These are phyloP conservation scores for Pardosa pseudoannulata DNA, from an alignment of 2,888 invertebrate species.

Conservation along the genomic window DNA sequence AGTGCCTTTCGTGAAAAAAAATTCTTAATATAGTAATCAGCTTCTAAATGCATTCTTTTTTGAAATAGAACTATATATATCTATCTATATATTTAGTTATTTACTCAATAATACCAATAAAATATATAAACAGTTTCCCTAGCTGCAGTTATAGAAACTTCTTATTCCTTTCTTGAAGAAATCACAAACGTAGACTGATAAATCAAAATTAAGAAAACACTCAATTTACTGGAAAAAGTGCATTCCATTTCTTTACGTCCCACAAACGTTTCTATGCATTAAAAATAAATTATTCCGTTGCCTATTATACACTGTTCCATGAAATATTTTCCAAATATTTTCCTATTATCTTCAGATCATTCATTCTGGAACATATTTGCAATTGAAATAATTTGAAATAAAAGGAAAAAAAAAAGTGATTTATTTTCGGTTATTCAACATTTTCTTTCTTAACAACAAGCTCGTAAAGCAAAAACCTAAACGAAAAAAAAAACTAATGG, in stretches of 20 bases:
- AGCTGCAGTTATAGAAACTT: too few relatives aligned
- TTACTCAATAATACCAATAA: too few relatives aligned
- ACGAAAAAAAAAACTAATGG: not conserved
- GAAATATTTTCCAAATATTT: not conserved
- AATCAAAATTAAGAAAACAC: conserved; percentile 6
- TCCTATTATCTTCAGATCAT: conserved; percentile 1
- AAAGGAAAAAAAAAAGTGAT: not conserved
- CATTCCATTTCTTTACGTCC: not conserved
- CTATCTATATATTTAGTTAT: too few relatives aligned
- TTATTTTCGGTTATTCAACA: not conserved
- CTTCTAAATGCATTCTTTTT: too few relatives aligned
- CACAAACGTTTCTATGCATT: not conserved
- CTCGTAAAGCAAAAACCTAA: not conserved
- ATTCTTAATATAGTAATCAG: too few relatives aligned
- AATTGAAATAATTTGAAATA: not conserved
- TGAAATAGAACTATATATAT: too few relatives aligned
- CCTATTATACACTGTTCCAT: not conserved
- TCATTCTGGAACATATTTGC: conserved; percentile 6
- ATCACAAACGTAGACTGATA: not conserved
- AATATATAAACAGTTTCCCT: too few relatives aligned
- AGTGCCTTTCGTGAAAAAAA: too few relatives aligned
- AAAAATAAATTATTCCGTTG: not conserved
- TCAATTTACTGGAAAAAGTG: not conserved
- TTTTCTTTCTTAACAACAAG: not conserved
- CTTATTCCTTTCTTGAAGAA: too few relatives aligned